phyloP scores from a whole-genome alignment of 2,888 invertebrate genomes.

The Hypolimnas misippus region DNA sequence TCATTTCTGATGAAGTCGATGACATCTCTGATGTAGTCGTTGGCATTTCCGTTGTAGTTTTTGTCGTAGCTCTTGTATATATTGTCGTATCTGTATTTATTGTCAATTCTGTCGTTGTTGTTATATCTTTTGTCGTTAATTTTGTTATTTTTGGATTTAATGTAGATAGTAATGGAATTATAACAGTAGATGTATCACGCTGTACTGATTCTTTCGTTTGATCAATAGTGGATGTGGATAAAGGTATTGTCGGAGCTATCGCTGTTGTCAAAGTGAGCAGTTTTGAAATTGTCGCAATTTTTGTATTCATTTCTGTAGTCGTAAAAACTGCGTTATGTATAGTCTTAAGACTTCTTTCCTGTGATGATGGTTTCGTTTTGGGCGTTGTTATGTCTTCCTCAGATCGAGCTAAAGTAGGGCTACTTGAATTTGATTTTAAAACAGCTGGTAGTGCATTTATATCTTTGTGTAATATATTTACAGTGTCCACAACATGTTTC shows the following conservation, averaged over 20 bases:
- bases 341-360: too few relatives aligned
- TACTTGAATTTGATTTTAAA: background rate
- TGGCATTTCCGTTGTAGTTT: background rate
- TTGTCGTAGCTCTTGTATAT: background rate
- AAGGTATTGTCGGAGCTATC: background rate
- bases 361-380: background rate
- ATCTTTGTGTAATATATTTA: background rate
- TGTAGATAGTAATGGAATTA: background rate
- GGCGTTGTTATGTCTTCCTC: background rate
- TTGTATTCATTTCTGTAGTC: background rate
- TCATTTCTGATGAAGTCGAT: background rate
- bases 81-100: constrained; percentile 15
- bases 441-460: background rate
- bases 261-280: background rate
- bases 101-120: constrained; percentile 20
- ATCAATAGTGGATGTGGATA: background rate
- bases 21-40: background rate
- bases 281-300: background rate
- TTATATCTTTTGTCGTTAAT: constrained; percentile 9
- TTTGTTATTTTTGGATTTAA: constrained; percentile 6
- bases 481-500: background rate
- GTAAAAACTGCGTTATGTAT: background rate
- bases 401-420: background rate
- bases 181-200: background rate
- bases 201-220: background rate